Evolutionary conservation across 2,888 invertebrate species (phyloP), one percentile per base, ranked within the genome.

Genomic region (Spilosoma lubricipeda): DNA sequence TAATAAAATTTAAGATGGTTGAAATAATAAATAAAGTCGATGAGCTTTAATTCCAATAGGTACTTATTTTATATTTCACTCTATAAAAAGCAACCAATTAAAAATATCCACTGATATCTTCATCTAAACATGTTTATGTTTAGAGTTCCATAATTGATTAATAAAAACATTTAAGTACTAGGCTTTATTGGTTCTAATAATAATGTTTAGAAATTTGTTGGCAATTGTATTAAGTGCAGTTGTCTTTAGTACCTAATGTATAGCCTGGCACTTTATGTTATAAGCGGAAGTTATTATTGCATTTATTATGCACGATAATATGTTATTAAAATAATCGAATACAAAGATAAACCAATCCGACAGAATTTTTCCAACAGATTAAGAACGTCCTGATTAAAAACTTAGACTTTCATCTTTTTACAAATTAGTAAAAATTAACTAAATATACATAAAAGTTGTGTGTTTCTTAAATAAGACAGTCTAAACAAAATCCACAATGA

Each of bases 71-170:
- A 69, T 75, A 75, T 67, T 74, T 67, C 67, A 71, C 68, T 71
- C 72, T 71, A 18, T n/a, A 67, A 73, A 56, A 71, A 27, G 63
- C 42, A 42, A 30, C 39, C 70, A 77, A 83, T 79, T 79, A 76
- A 67, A 75, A 77, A 39, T 63, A 79, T 68, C 74, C 75, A 68
- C 74, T 66, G 30, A 64, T 74, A 23, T 63, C 63, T 63, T 30
- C 63, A 74, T 79, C 76, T 75, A 77, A 73, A 73, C 77, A 77
- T 76, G 59, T 77, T 77, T 70, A 77, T 71, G 42, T 78, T 63
- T 76, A 69, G 63, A 63, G 72, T 75, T 66, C 76, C 70, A 68
- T 59, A 81, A 79, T 77, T 39, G 74, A 74, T 68, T 74, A 66
- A 59, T 71, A 65, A 71, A 20, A 74, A 71, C 72, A 2, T 74